Evolutionary conservation across 1,140 invertebrate genomes (phyloP).

Genomic region (Belonocnema kinseyi): DNA sequence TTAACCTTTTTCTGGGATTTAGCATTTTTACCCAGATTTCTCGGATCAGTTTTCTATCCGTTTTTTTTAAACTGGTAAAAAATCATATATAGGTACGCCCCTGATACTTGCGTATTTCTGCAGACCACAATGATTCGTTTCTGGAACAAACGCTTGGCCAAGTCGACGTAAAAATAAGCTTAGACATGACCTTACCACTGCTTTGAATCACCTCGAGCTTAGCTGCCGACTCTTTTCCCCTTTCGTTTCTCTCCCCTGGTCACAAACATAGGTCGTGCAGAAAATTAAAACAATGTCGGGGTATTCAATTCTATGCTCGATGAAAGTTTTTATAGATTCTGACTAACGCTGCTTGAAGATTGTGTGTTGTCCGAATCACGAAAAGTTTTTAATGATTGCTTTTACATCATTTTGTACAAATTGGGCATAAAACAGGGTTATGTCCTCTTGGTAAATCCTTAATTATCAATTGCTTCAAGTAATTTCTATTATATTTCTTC

Average conservation of each 20-base stretch:
- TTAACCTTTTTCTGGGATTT: no score
- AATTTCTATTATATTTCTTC: no score
- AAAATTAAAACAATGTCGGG: conserved; percentile 10
- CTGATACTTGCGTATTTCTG: neutral
- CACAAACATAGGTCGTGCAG: neutral
- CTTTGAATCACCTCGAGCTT: conserved; percentile 32
- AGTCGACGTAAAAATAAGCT: conserved; percentile 47
- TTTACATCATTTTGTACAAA: no score
- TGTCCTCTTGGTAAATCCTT: no score
- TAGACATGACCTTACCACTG: conserved; percentile 5
- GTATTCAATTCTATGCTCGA: conserved; percentile 21
- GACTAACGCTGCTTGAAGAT: neutral
- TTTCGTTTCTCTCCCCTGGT: neutral
- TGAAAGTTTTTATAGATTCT: conserved; percentile 4
- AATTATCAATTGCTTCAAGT: no score
- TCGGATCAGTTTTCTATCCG: no score
- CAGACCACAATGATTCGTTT: conserved; percentile 3
- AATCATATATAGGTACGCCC: neutral
- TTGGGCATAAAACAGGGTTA: no score
- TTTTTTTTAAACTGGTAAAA: neutral
- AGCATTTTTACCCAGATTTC: no score
- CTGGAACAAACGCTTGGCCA: conserved; percentile 38
- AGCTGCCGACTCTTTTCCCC: conserved; percentile 34
- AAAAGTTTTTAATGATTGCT: no score
- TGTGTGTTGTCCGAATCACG: neutral